Percentiles rank a stretch among this genome's conserved stretches.
Evolutionary conservation across 2,797 vertebrate species (phyloP).

Genomic region (Lagocephalus sceleratus): DNA sequence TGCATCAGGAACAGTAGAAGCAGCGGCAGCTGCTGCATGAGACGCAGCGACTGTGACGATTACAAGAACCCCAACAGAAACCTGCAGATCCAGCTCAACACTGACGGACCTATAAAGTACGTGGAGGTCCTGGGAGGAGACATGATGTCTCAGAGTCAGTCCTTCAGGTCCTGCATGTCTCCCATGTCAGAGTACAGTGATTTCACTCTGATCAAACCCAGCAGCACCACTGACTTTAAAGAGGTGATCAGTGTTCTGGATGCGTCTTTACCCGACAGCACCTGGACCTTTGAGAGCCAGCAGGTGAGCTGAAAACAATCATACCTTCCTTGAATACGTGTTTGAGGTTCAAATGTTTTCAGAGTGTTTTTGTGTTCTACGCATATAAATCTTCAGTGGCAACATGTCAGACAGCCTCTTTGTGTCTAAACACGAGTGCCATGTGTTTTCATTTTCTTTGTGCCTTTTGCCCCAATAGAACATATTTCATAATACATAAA

Average conservation of each 20-base stretch:
- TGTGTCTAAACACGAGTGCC: too few relatives aligned
- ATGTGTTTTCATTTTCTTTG: too few relatives aligned
- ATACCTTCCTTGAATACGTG: too few relatives aligned
- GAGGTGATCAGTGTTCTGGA: slow-evolving; percentile 57
- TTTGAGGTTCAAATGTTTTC: too few relatives aligned
- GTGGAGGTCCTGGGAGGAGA: slow-evolving; percentile 78
- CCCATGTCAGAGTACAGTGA: slow-evolving; percentile 79
- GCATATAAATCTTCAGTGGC: too few relatives aligned
- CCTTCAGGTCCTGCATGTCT: slow-evolving; percentile 76
- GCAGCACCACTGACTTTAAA: slow-evolving; percentile 60
- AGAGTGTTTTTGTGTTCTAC: too few relatives aligned
- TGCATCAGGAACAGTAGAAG: slow-evolving; percentile 62
- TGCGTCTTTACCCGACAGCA: slow-evolving; percentile 57
- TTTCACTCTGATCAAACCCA: slow-evolving; percentile 75
- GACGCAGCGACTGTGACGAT: slow-evolving; percentile 55
- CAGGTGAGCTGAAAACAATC: slow-evolving; percentile 53
- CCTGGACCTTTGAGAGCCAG: slow-evolving; percentile 58
- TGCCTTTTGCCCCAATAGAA: too few relatives aligned
- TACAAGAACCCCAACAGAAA: slow-evolving; percentile 76
- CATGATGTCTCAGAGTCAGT: slow-evolving; percentile 76
- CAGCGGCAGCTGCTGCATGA: slow-evolving; percentile 63
- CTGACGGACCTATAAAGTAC: slow-evolving; percentile 76
- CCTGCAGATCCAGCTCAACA: slow-evolving; percentile 78
- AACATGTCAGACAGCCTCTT: too few relatives aligned
- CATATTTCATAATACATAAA: too few relatives aligned